Evolutionary conservation across 92 coral and sea anemone species (phyloP), one percentile per base, ranked within the genome.

Genomic region (Paragorgia papillata): DNA sequence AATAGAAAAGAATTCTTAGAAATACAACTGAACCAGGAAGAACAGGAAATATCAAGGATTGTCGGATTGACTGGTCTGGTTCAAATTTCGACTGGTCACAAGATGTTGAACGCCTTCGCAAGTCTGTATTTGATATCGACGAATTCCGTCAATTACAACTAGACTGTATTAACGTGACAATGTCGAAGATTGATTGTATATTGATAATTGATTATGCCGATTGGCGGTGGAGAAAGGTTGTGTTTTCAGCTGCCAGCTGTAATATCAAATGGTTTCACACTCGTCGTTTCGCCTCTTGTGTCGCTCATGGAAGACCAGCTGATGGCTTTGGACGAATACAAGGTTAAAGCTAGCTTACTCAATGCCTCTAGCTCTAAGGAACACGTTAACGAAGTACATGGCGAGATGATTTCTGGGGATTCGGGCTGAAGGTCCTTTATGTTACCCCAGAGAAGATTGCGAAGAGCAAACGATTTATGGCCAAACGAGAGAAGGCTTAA

Each of bases 381-480:
- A 50, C 89, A 93, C 66, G 92, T 93, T 1, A 93, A 93, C 33
- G 69, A 84, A 2, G 97, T 88, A 33, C 97, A 93, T 28, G 56
- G 77, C 1, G 88, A 87, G 17, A 93, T 93, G 96, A 63, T 86
- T 30, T 88, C 87, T 34, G 87, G 83, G 81, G 82, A 84, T 26
- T 93, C 97, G 30, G 87, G 57, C 74, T 93, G 30, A 93, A 90
- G 79, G 59, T 93, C 21, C 81, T 93, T 75, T 93, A 93, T 80
- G 97, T 93, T n/a, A 93, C 96, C 2, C 97, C 97, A 14, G 97
- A 93, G 68, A 93, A 93, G 66, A 93, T 93, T 64, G 96, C 97
- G 17, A 90, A 90, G 70, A 94, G 97, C 67, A 94, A 94, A 73
- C 84, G 98, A 26, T 90, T 90, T 64, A 94, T 86, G 97, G 97